These are phyloP conservation scores for Bubalus kerabau DNA, from an alignment of 2,113 vertebrate species.

Conservation along the genomic window DNA sequence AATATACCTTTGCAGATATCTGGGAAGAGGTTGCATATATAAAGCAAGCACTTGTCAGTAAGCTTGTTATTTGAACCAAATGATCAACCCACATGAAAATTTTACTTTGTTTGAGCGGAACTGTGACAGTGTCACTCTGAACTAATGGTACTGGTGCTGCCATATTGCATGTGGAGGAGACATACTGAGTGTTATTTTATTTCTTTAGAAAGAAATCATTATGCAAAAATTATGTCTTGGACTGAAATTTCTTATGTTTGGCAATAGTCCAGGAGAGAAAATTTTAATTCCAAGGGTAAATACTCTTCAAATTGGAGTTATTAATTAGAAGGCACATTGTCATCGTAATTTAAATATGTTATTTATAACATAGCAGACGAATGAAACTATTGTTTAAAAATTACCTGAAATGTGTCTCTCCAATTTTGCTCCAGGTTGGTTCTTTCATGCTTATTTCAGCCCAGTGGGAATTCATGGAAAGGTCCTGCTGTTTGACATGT, in stretches of 20 bases:
- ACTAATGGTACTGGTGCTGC: neutral
- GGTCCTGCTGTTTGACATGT: neutral
- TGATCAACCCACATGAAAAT: neutral
- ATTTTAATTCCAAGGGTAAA: neutral
- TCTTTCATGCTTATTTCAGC: neutral
- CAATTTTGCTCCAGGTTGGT: neutral
- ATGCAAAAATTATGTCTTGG: neutral
- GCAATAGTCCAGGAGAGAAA: neutral
- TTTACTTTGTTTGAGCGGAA: neutral
- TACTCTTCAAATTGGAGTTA: neutral
- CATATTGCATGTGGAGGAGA: neutral
- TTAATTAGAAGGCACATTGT: constrained; percentile 1
- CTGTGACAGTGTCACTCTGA: neutral
- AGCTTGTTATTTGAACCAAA: neutral
- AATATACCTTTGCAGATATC: neutral
- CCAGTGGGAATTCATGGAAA: neutral
- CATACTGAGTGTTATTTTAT: neutral
- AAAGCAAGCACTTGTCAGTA: neutral
- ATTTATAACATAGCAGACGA: neutral
- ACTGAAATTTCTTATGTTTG: neutral
- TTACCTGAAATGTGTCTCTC: neutral
- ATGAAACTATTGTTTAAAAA: neutral
- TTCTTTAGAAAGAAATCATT: neutral
- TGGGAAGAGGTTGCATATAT: neutral
- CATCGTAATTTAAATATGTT: neutral